Evolutionary conservation across 2,797 vertebrate genomes (phyloP).

Genomic region (Telmatherina bonti): DNA sequence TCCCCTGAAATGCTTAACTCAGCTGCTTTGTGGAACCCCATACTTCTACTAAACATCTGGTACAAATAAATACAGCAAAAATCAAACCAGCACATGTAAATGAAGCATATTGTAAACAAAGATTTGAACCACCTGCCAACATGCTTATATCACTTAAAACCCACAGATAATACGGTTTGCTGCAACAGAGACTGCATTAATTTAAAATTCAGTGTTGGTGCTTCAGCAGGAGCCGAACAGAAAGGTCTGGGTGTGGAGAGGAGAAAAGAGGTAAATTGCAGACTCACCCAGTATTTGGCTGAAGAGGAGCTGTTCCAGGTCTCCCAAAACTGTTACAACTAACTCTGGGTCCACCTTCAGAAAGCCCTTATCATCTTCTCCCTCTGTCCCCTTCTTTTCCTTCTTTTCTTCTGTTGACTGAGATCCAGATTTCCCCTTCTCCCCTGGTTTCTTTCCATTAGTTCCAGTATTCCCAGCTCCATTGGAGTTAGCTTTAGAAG

Average conservation of each 20-base stretch:
- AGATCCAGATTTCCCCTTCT: conserved; percentile 56
- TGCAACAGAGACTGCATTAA: conserved; percentile 60
- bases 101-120: conserved; percentile 16
- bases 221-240: conserved; percentile 40
- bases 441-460: conserved; percentile 65
- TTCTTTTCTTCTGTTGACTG: conserved; percentile 73
- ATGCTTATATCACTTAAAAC: conserved; percentile 31
- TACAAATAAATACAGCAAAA: conserved; percentile 6
- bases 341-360: conserved; percentile 97
- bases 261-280: conserved; percentile 3
- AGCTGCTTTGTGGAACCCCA: conserved; percentile 38
- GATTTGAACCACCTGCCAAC: conserved; percentile 10
- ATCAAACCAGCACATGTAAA: conserved; percentile 26
- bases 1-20: conserved; percentile 53
- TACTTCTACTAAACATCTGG: neutral
- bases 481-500: conserved; percentile 83
- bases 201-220: conserved; percentile 68
- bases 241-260: conserved; percentile 60
- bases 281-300: conserved; percentile 97
- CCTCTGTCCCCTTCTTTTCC: conserved; percentile 77
- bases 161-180: conserved; percentile 44
- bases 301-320: conserved; percentile 97
- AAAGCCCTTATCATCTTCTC: conserved; percentile 91
- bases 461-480: conserved; percentile 58
- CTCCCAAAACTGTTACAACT: conserved; percentile 96